Evolutionary conservation across 2,113 vertebrate species (phyloP).

Genomic region (Nymphicus hollandicus): DNA sequence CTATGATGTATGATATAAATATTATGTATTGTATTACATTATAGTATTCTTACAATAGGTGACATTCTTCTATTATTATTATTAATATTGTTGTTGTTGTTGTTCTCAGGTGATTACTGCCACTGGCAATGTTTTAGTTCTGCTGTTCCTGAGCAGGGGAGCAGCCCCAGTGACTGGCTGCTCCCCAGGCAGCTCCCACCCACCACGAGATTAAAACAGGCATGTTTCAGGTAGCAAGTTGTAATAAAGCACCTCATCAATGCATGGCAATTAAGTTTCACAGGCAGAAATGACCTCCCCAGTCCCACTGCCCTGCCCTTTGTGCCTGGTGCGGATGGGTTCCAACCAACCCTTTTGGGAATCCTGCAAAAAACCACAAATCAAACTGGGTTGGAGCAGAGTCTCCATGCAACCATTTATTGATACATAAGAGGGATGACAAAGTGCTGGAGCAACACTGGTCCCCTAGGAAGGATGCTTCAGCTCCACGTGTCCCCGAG

Average conservation of each 20-base stretch:
- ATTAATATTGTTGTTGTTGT: not conserved
- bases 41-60: not conserved
- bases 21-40: not conserved
- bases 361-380: not conserved
- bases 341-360: not conserved
- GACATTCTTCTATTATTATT: not conserved
- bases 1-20: not conserved
- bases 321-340: accelerated
- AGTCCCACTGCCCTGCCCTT: not conserved
- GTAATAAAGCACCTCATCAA: not conserved
- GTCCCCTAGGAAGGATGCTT: not conserved
- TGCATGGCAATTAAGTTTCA: not conserved
- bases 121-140: not conserved
- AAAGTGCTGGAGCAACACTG: accelerated
- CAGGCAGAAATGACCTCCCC: not conserved
- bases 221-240: not conserved
- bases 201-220: not conserved
- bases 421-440: not conserved
- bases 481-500: accelerated
- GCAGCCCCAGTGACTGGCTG: not conserved
- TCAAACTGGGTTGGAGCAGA: not conserved
- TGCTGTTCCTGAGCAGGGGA: not conserved
- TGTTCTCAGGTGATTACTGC: not conserved
- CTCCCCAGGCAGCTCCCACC: not conserved
- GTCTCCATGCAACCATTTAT: not conserved